Percentiles rank a stretch among this genome's conserved stretches.
Evolutionary conservation across 2,113 vertebrate species (phyloP).

Genomic region (Gobio gobio): DNA sequence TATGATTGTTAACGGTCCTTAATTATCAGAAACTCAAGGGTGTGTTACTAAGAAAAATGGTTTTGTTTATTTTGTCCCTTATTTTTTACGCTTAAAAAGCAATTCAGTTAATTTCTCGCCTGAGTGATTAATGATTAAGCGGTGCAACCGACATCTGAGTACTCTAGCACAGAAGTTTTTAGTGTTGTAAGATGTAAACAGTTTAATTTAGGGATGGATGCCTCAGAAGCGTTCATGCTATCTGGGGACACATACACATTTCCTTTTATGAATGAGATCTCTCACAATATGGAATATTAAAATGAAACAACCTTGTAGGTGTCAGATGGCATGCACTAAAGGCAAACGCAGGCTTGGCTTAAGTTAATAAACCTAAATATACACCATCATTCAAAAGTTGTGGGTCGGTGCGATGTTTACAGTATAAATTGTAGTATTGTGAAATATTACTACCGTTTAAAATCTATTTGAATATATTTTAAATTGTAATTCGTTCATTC

Average conservation of each 20-base stretch:
- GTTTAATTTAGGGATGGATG: conserved; percentile 23
- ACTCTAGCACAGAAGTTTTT: conserved; percentile 3
- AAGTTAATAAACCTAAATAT: neutral
- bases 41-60: neutral
- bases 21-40: conserved; percentile 11
- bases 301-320: neutral
- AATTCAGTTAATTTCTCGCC: conserved; percentile 29
- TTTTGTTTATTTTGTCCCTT: conserved; percentile 15
- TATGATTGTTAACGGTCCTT: neutral
- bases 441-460: neutral
- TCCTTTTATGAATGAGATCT: neutral
- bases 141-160: neutral
- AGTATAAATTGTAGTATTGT: neutral
- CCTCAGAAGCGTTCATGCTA: neutral
- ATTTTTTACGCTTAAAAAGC: conserved; percentile 11
- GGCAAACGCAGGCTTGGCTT: neutral
- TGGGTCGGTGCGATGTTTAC: neutral
- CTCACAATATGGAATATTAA: neutral
- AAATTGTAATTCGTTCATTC: neutral
- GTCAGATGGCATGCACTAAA: conserved; percentile 7
- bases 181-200: conserved; percentile 20
- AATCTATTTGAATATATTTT: neutral
- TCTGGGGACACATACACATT: neutral
- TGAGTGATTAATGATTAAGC: conserved; percentile 26
- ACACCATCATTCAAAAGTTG: neutral